phyloP scores from a whole-genome alignment of 2,797 vertebrate genomes.

The Paramormyrops hopkinsi region DNA sequence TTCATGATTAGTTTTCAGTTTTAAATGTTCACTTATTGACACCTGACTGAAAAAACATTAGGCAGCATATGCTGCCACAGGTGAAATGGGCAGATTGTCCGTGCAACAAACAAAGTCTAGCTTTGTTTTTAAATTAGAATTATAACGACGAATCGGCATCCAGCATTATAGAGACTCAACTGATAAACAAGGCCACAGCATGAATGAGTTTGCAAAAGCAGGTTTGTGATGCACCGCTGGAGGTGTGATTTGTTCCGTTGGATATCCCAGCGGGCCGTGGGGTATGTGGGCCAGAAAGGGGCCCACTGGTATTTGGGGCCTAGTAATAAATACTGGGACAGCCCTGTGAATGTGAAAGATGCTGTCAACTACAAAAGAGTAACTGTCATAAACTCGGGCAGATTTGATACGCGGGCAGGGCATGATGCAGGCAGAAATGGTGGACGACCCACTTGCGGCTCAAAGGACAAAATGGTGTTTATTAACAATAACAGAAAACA shows the following conservation, averaged over 20 bases:
- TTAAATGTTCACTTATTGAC: background rate
- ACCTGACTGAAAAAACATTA: background rate
- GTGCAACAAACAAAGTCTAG: background rate
- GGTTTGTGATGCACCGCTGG: too few relatives aligned
- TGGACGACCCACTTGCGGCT: too few relatives aligned
- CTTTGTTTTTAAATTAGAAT: background rate
- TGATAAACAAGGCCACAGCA: background rate
- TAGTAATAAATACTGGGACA: conserved; percentile 18
- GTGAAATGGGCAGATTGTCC: background rate
- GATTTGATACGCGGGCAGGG: too few relatives aligned
- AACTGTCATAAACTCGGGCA: background rate
- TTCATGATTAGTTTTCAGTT: background rate
- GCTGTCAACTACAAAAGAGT: background rate
- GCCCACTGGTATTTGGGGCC: conserved; percentile 14
- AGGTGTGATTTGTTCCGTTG: background rate
- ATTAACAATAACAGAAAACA: too few relatives aligned
- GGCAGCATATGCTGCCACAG: background rate
- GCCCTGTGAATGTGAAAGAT: conserved; percentile 13
- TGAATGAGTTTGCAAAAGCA: background rate
- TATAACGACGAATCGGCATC: background rate
- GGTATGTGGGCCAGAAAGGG: conserved; percentile 11
- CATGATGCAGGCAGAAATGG: too few relatives aligned
- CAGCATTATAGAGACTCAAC: background rate
- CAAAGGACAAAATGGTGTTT: too few relatives aligned
- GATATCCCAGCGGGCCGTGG: conserved; percentile 16